phyloP scores from a whole-genome alignment of 2,113 vertebrate species.

The Orthonyx spaldingii region DNA sequence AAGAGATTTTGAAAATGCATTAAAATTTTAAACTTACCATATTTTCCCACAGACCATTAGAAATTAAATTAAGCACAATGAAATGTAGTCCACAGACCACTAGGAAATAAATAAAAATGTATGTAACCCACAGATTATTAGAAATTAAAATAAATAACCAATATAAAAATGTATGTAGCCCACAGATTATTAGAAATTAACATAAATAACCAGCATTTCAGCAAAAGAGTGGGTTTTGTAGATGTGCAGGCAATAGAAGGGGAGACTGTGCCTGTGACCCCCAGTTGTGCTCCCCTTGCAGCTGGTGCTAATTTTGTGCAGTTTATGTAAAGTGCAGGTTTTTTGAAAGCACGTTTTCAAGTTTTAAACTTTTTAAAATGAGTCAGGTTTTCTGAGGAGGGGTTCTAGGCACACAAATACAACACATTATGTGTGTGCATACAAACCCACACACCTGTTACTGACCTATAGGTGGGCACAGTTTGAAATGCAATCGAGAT shows the following conservation, averaged over 20 bases:
- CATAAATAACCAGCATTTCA: not conserved
- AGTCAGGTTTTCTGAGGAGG: not conserved
- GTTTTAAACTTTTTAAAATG: not conserved
- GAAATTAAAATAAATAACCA: no score
- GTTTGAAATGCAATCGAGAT: not conserved
- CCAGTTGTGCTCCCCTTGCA: not conserved
- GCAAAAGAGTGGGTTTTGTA: not conserved
- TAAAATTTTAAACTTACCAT: not conserved
- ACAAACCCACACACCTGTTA: not conserved
- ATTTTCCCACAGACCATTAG: not conserved
- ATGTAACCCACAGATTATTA: not conserved
- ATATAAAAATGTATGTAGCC: not conserved
- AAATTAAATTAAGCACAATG: not conserved
- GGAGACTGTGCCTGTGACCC: not conserved
- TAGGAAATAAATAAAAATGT: not conserved
- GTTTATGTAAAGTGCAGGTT: not conserved
- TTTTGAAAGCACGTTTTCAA: not conserved
- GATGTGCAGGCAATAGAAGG: not conserved
- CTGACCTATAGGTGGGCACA: not conserved
- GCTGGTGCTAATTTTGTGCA: not conserved
- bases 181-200: not conserved
- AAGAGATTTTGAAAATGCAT: not conserved
- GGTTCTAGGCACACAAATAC: not conserved
- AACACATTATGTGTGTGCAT: rapidly evolving
- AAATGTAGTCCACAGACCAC: not conserved